Base-by-base conservation (phyloP, 2,113 vertebrate genomes). In the Seriola aureovittata region DNA sequence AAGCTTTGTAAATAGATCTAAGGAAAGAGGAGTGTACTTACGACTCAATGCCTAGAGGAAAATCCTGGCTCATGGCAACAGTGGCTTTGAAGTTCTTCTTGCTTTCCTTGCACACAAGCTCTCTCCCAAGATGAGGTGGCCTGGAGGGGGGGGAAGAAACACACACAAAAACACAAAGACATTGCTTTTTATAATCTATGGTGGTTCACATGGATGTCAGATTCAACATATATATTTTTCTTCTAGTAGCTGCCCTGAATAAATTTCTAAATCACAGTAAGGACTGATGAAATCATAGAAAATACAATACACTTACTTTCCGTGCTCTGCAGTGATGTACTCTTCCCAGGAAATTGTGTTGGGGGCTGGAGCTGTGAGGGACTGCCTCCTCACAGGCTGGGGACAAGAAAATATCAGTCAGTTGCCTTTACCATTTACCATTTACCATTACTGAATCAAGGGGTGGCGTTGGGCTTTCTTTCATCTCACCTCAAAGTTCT, bases 41-140 rank as follows among this genome's bases (percentile, higher is more conserved):
- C 98, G 96, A 97, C 91, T 99, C 97, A 0, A 98, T 97, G 88
- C 97, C 96, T 59, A 98, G 90, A 80, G 97, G 98, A 83, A 99
- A 99, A 66, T 99, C 97, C 94, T 97, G 97, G 95, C 98, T 99
- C 97, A 99, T 99, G 82, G 98, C 98, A 92, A 99, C 97, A 0
- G 96, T 98, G 73, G 97, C 98, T 95, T 99, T 99, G 93, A 99
- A 99, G 42, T 96, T 97, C 93, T 99, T 99, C 94, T 97, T 98
- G 95, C 96, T 99, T 80, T 99, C 98, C 92, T 99, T 99, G 92
- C 97, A 99, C 74, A 98, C 95, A 52, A 98, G 95, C 89, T 99
- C 97, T 90, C 98, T 96, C 52, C 98, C 97, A 84, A 99, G 96
- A 85, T 98, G 96, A 92, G 98, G 97, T 83, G 97, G 97, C 94